phyloP scores from a whole-genome alignment of 2,113 vertebrate genomes.

The Lepidothrix coronata region DNA sequence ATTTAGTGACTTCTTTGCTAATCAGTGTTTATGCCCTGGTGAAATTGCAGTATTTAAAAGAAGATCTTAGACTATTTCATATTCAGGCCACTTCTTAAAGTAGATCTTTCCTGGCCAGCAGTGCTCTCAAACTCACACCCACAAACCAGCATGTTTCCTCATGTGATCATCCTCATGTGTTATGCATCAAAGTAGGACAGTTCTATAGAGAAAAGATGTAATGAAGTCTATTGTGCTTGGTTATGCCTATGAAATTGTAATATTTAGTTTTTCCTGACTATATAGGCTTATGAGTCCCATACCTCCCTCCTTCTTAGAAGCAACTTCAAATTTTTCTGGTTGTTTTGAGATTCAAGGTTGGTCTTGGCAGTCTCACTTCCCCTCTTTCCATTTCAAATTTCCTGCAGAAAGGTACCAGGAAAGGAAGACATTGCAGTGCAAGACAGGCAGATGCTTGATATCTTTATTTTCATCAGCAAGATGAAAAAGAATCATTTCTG shows the following conservation, averaged over 20 bases:
- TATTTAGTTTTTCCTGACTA: not conserved
- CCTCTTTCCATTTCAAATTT: not conserved
- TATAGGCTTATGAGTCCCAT: not conserved
- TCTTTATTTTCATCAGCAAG: not conserved
- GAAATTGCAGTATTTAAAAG: not conserved
- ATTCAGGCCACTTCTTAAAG: not conserved
- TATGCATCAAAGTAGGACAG: constrained; percentile 13
- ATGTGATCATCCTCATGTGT: not conserved
- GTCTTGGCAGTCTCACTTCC: not conserved
- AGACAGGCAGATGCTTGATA: not conserved
- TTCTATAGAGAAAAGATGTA: not conserved
- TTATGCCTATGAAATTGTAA: not conserved
- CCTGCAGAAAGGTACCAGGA: not conserved
- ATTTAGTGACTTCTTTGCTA: not conserved
- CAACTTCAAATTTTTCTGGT: not conserved
- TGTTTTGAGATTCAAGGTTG: not conserved
- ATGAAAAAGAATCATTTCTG: not conserved
- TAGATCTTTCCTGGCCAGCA: not conserved
- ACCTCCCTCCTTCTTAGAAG: not conserved
- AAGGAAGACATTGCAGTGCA: not conserved
- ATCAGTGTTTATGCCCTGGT: not conserved
- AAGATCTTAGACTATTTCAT: not conserved
- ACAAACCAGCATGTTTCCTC: not conserved
- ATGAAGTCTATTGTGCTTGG: not conserved
- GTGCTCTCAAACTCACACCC: not conserved